phyloP scores from a whole-genome alignment of 2,888 invertebrate genomes.

The Diaperis boleti region DNA sequence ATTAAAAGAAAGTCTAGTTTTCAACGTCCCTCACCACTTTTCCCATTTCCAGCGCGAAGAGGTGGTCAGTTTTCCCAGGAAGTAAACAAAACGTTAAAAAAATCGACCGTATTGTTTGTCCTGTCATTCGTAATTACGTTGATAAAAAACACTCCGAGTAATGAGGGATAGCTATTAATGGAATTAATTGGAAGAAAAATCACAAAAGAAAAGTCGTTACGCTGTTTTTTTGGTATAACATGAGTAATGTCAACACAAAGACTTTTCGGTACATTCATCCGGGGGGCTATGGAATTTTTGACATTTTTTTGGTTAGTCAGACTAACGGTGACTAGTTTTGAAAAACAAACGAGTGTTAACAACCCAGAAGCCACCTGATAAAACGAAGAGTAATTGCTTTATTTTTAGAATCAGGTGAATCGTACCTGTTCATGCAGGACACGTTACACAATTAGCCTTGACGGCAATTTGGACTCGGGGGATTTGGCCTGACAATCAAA shows the following conservation, averaged over 20 bases:
- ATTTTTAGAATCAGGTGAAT: slow-evolving; percentile 47
- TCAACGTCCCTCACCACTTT: not conserved
- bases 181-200: slow-evolving; percentile 20
- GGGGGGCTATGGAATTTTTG: not conserved
- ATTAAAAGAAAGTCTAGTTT: not conserved
- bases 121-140: slow-evolving; percentile 6
- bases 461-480: slow-evolving; percentile 46
- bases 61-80: no score
- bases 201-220: slow-evolving; percentile 10
- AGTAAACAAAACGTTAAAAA: slow-evolving; percentile 9
- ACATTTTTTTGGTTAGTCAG: not conserved
- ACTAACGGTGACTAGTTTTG: not conserved
- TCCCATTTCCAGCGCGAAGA: not conserved
- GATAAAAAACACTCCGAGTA: slow-evolving; percentile 9
- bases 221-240: not conserved
- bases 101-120: slow-evolving; percentile 3
- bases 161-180: slow-evolving; percentile 18
- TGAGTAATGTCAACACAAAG: not conserved
- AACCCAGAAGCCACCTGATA: slow-evolving; percentile 52
- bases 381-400: slow-evolving; percentile 39
- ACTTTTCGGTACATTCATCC: not conserved
- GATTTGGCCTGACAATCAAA: slow-evolving; percentile 12
- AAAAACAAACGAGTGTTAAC: not conserved
- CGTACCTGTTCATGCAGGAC: slow-evolving; percentile 45
- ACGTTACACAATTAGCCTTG: slow-evolving; percentile 50